These are phyloP conservation scores for Cranoglanis bouderius DNA, from an alignment of 2,113 vertebrate species.

Conservation along the genomic window DNA sequence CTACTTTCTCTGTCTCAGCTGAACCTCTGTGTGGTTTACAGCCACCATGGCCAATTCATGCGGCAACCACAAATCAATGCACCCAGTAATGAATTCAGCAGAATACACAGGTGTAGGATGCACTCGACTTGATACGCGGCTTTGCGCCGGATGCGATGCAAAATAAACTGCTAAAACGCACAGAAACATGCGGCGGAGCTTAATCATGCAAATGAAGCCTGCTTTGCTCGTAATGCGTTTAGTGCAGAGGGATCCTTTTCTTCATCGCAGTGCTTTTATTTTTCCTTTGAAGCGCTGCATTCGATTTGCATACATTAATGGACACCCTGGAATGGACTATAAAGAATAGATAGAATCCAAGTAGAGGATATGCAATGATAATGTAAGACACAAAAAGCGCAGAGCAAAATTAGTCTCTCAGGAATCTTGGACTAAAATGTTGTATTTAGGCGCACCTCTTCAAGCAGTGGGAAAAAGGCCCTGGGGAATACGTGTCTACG, in stretches of 20 bases:
- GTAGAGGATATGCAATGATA: not conserved
- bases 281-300: slow-evolving; percentile 25
- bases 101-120: slow-evolving; percentile 30
- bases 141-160: not conserved
- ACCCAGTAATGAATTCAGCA: slow-evolving; percentile 6
- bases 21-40: not conserved
- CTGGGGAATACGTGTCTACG: slow-evolving; percentile 30
- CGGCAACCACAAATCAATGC: slow-evolving; percentile 11
- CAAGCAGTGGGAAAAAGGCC: not conserved
- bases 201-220: slow-evolving; percentile 56
- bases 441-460: slow-evolving; percentile 18
- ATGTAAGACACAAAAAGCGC: not conserved
- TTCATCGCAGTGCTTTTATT: slow-evolving; percentile 37
- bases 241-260: slow-evolving; percentile 11
- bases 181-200: slow-evolving; percentile 25
- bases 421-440: slow-evolving; percentile 14
- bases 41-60: not conserved
- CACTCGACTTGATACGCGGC: not conserved
- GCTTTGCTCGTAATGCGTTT: slow-evolving; percentile 31
- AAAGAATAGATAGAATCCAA: slow-evolving; percentile 20
- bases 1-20: not conserved
- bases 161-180: slow-evolving; percentile 34
- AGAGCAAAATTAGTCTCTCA: slow-evolving; percentile 1
- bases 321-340: not conserved
- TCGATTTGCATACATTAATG: slow-evolving; percentile 53